Evolutionary conservation across 2,113 vertebrate genomes (phyloP).

Genomic region (Tor tambroides): DNA sequence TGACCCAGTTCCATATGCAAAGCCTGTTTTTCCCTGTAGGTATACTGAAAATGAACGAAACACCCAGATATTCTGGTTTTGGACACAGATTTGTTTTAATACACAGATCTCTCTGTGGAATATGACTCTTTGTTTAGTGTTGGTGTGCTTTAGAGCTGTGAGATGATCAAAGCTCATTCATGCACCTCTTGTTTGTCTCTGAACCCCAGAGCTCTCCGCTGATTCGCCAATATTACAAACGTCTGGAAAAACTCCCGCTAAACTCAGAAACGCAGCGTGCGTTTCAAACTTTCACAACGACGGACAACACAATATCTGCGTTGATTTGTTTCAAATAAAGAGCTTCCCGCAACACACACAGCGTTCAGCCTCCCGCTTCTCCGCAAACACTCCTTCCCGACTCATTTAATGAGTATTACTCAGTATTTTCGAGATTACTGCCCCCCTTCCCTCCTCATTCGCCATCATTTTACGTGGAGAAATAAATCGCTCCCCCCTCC

Average conservation of each 20-base stretch:
- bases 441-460: not conserved
- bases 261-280: not conserved
- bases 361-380: not conserved
- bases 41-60: not conserved
- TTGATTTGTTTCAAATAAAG: not conserved
- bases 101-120: not conserved
- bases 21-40: not conserved
- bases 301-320: not conserved
- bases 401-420: constrained; percentile 70
- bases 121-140: constrained; percentile 9
- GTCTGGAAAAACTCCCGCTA: not conserved
- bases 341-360: not conserved
- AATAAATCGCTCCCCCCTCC: not conserved
- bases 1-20: constrained; percentile 14
- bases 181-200: constrained; percentile 12
- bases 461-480: constrained; percentile 64
- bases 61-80: not conserved
- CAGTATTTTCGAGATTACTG: constrained; percentile 72
- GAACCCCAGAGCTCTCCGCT: not conserved
- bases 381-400: constrained; percentile 10
- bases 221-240: not conserved
- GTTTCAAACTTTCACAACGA: not conserved
- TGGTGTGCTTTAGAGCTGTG: not conserved
- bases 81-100: not conserved
- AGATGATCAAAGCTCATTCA: constrained; percentile 7